Conservation (phyloP, 1,140 invertebrate genomes). For the Temnothorax nylanderi region DNA sequence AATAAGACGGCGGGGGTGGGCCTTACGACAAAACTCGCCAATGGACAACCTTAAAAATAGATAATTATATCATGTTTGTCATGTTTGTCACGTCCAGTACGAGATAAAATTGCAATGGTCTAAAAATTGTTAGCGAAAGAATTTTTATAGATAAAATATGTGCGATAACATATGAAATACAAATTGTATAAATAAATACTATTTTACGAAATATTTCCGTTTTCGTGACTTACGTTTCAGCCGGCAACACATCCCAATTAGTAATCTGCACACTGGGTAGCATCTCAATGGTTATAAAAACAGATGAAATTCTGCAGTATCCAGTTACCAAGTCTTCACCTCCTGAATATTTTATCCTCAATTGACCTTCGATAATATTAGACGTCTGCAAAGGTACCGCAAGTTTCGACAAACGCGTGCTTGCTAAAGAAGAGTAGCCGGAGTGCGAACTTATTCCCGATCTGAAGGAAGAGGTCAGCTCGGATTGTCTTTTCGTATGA, state of each 20-base stretch:
- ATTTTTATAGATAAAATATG: background rate
- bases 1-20: too few species aligned
- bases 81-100: constrained; percentile 95
- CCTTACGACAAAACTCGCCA: too few species aligned
- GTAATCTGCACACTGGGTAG: constrained; percentile 95
- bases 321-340: constrained; percentile 90
- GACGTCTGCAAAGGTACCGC: constrained; percentile 80
- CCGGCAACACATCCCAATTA: constrained; percentile 97
- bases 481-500: constrained; percentile 86
- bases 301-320: constrained; percentile 93
- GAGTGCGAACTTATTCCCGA: constrained; percentile 82
- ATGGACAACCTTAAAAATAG: too few species aligned
- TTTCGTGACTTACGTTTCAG: constrained; percentile 91
- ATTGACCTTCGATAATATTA: constrained; percentile 88
- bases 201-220: background rate
- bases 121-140: constrained; percentile 78
- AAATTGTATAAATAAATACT: constrained; percentile 12
- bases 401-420: constrained; percentile 82
- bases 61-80: too few species aligned
- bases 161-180: background rate
- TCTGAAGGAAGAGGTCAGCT: constrained; percentile 85
- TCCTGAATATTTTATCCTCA: constrained; percentile 95
- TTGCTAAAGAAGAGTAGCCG: constrained; percentile 82
- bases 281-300: constrained; percentile 94
- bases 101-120: constrained; percentile 94